phyloP scores from a whole-genome alignment of 2,113 vertebrate species.

The Junco hyemalis region DNA sequence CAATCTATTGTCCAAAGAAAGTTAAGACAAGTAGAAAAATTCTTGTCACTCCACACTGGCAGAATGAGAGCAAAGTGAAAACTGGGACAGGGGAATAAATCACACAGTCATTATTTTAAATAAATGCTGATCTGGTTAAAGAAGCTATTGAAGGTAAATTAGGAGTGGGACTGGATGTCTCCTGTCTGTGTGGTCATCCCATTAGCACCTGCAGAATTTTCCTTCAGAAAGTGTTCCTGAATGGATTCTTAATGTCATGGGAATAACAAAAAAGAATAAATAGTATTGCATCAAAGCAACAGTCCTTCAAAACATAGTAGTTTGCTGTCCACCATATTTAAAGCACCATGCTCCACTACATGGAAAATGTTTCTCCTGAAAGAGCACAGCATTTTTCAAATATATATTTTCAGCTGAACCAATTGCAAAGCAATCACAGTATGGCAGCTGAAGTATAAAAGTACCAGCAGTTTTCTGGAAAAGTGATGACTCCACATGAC shows the following conservation, averaged over 20 bases:
- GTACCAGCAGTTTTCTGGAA: background rate
- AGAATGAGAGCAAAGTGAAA: conserved; percentile 55
- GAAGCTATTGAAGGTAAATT: background rate
- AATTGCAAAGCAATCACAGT: background rate
- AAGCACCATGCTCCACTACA: background rate
- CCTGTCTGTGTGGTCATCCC: background rate
- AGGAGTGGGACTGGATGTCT: background rate
- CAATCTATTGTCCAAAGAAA: conserved; percentile 26
- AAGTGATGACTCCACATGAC: background rate
- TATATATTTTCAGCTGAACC: background rate
- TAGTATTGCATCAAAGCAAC: background rate
- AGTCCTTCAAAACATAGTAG: background rate
- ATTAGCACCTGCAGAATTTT: background rate
- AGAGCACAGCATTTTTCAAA: background rate
- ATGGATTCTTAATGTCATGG: background rate
- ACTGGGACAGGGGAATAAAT: conserved; percentile 42
- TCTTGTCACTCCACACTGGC: conserved; percentile 30
- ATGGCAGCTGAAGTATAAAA: background rate
- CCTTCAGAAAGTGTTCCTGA: background rate
- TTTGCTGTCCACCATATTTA: background rate
- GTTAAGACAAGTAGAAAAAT: conserved; percentile 26
- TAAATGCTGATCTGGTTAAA: conserved; percentile 24
- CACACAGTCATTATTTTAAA: conserved; percentile 40
- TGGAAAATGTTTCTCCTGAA: background rate
- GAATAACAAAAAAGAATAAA: background rate